Evolutionary conservation across 2,888 invertebrate genomes (phyloP).

Genomic region (Actias luna): DNA sequence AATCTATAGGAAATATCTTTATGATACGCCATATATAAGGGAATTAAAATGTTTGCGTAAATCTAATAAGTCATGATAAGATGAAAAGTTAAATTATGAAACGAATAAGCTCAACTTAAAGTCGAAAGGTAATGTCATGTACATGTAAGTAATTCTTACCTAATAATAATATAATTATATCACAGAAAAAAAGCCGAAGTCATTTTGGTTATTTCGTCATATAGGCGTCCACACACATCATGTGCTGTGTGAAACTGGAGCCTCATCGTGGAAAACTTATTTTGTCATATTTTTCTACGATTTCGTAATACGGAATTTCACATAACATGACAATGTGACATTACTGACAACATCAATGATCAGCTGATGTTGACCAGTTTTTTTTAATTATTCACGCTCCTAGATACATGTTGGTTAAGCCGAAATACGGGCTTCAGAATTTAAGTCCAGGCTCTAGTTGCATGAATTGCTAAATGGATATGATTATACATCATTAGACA

Average conservation of each 20-base stretch:
- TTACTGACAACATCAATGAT: constrained; percentile 12
- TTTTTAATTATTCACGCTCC: no score
- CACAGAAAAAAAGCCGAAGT: constrained; percentile 26
- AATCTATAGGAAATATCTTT: background rate
- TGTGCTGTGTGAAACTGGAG: constrained; percentile 32
- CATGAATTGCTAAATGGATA: no score
- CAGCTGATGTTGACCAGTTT: background rate
- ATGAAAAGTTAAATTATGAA: background rate
- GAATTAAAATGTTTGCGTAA: background rate
- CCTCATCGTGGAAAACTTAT: constrained; percentile 38
- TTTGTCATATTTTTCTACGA: constrained; percentile 37
- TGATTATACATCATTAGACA: no score
- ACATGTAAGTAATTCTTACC: constrained; percentile 30
- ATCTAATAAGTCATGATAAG: background rate
- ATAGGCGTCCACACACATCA: constrained; percentile 32
- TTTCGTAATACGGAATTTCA: constrained; percentile 53
- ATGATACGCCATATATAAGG: background rate
- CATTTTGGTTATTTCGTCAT: constrained; percentile 41
- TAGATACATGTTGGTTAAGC: no score
- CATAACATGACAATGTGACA: constrained; percentile 15
- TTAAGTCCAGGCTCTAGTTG: no score
- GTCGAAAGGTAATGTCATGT: background rate
- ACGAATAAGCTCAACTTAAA: background rate
- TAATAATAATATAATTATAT: constrained; percentile 24
- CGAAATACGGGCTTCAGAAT: no score